phyloP scores from a whole-genome alignment of 92 coral and sea anemone genomes.

The Pocillopora grandis region DNA sequence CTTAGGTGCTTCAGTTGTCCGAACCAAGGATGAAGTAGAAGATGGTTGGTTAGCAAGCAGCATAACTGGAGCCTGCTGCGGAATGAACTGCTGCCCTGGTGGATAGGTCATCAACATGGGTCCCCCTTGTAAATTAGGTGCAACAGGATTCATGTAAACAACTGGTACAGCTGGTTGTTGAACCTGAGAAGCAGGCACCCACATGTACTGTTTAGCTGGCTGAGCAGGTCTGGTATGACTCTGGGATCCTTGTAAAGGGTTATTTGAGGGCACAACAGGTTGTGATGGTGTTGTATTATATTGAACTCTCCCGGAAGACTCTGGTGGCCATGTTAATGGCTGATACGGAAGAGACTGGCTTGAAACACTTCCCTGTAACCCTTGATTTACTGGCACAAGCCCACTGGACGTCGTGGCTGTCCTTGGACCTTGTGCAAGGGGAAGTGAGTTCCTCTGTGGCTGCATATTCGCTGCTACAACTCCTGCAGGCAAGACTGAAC shows the following conservation, averaged over 20 bases:
- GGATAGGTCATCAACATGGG: slow-evolving; percentile 17
- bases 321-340: not conserved
- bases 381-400: slow-evolving; percentile 1
- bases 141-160: slow-evolving; percentile 25
- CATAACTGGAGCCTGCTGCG: slow-evolving; percentile 24
- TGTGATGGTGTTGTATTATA: not conserved
- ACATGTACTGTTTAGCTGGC: slow-evolving; percentile 30
- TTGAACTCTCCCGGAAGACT: not conserved
- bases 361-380: not conserved
- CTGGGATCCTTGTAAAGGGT: slow-evolving; percentile 10
- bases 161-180: slow-evolving; percentile 26
- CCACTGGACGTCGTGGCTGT: not conserved
- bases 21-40: slow-evolving; percentile 1
- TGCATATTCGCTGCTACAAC: not conserved
- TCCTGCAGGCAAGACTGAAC: no score
- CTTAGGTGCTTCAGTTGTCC: not conserved
- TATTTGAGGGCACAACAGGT: slow-evolving; percentile 4
- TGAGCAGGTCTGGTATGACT: not conserved
- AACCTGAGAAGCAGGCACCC: slow-evolving; percentile 28
- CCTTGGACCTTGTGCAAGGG: not conserved
- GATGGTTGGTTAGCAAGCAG: slow-evolving; percentile 13
- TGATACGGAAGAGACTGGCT: slow-evolving; percentile 4
- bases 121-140: slow-evolving; percentile 24
- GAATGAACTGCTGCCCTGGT: slow-evolving; percentile 1
- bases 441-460: not conserved